Conservation (phyloP, 2,888 invertebrate genomes). For the Operophtera brumata region DNA sequence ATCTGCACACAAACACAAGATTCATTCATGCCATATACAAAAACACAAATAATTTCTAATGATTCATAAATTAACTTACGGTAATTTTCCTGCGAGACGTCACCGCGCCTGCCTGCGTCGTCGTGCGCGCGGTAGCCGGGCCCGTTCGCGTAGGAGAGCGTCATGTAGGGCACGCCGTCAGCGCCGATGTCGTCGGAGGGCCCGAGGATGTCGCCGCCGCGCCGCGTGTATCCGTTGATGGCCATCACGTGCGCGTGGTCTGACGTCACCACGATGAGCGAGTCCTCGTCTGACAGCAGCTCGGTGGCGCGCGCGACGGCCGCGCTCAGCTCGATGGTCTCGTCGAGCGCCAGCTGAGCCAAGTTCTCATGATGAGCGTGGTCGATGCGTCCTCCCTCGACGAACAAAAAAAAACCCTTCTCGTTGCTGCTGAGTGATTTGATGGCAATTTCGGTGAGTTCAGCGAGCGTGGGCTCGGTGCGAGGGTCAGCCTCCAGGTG, state of each 20-base stretch:
- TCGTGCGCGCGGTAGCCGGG: slow-evolving; percentile 72
- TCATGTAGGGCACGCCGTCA: slow-evolving; percentile 80
- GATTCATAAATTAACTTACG: slow-evolving; percentile 37
- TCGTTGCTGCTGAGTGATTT: slow-evolving; percentile 82
- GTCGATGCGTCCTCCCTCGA: slow-evolving; percentile 85
- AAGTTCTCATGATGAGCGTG: slow-evolving; percentile 83
- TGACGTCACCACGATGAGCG: slow-evolving; percentile 87
- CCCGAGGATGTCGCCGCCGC: slow-evolving; percentile 69
- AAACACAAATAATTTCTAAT: neutral
- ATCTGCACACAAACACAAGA: slow-evolving; percentile 32
- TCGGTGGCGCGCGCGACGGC: slow-evolving; percentile 77
- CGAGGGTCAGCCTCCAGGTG: slow-evolving; percentile 78
- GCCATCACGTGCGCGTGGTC: slow-evolving; percentile 89
- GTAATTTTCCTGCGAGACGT: slow-evolving; percentile 60
- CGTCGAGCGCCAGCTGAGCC: slow-evolving; percentile 83
- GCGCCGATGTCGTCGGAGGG: slow-evolving; percentile 61
- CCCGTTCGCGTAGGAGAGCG: slow-evolving; percentile 83
- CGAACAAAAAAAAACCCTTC: slow-evolving; percentile 89
- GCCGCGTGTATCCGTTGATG: slow-evolving; percentile 83
- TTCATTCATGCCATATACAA: neutral
- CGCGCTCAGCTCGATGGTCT: slow-evolving; percentile 83
- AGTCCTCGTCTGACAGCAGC: slow-evolving; percentile 80
- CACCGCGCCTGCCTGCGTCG: slow-evolving; percentile 59
- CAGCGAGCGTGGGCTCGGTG: slow-evolving; percentile 71
- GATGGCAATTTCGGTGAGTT: slow-evolving; percentile 82